phyloP scores from a whole-genome alignment of 2,797 vertebrate genomes.

The Sebastes hubbsi region DNA sequence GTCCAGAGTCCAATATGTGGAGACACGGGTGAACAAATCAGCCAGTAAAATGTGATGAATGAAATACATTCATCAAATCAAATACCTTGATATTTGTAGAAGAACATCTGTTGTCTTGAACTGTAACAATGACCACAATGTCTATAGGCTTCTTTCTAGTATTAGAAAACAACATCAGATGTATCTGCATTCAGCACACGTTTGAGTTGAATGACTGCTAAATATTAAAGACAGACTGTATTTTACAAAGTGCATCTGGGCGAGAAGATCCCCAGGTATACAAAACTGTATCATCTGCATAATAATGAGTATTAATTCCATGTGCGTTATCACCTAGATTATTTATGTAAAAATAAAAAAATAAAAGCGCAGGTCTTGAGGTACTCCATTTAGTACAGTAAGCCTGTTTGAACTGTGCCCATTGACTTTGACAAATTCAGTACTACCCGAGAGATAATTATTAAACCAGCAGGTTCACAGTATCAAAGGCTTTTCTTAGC shows the following conservation, averaged over 20 bases:
- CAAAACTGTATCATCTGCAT: not conserved
- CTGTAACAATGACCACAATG: not conserved
- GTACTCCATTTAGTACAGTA: not conserved
- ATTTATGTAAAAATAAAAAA: not conserved
- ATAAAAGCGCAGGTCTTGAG: not conserved
- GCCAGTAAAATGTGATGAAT: not conserved
- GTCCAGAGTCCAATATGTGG: not conserved
- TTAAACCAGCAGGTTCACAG: not conserved
- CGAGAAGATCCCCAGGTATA: not conserved
- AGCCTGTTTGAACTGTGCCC: not conserved
- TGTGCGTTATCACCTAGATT: not conserved
- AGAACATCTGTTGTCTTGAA: not conserved
- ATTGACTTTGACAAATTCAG: not conserved
- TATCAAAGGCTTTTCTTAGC: not conserved
- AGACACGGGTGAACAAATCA: not conserved
- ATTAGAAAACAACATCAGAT: not conserved
- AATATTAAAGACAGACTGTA: not conserved
- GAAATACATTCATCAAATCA: not conserved
- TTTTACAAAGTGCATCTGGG: not conserved
- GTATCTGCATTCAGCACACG: not conserved
- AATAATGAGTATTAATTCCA: not conserved
- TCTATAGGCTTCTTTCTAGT: not conserved
- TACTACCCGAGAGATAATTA: not conserved
- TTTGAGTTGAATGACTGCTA: not conserved
- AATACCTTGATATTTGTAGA: not conserved